A percentile compares a stretch with the other conserved stretches of the same genome.
Evolutionary conservation across 2,888 invertebrate genomes (phyloP).

Genomic region (Lasioglossum leucozonium): DNA sequence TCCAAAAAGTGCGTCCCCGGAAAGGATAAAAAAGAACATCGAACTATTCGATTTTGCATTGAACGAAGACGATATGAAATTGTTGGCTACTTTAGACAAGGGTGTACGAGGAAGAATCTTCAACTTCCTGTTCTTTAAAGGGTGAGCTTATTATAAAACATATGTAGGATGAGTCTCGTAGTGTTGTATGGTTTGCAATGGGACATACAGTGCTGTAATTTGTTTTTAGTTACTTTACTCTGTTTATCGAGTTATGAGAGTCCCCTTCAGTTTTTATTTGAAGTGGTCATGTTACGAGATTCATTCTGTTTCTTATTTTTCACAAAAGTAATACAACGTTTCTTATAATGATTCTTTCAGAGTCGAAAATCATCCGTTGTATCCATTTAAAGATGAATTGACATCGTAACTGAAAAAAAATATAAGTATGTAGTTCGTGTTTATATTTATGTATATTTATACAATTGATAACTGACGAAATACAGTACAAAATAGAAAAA

Average conservation of each 20-base stretch:
- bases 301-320: not conserved
- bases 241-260: no score
- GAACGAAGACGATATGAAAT: constrained; percentile 86
- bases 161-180: no score
- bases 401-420: constrained; percentile 34
- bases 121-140: constrained; percentile 86
- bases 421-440: constrained; percentile 46
- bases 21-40: constrained; percentile 89
- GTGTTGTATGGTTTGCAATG: no score
- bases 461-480: constrained; percentile 31
- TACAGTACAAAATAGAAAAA: constrained; percentile 31
- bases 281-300: no score
- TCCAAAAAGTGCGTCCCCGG: constrained; percentile 91
- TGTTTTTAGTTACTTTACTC: no score
- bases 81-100: constrained; percentile 87
- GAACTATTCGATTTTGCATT: constrained; percentile 89
- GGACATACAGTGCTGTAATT: no score
- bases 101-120: constrained; percentile 89
- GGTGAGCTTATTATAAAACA: constrained; percentile 73
- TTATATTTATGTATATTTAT: constrained; percentile 44
- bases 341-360: constrained; percentile 78
- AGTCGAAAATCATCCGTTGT: constrained; percentile 89
- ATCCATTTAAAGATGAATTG: constrained; percentile 86
- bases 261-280: no score
- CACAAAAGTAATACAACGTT: not conserved